phyloP scores from a whole-genome alignment of 2,113 vertebrate genomes.

The Stictonetta naevosa region DNA sequence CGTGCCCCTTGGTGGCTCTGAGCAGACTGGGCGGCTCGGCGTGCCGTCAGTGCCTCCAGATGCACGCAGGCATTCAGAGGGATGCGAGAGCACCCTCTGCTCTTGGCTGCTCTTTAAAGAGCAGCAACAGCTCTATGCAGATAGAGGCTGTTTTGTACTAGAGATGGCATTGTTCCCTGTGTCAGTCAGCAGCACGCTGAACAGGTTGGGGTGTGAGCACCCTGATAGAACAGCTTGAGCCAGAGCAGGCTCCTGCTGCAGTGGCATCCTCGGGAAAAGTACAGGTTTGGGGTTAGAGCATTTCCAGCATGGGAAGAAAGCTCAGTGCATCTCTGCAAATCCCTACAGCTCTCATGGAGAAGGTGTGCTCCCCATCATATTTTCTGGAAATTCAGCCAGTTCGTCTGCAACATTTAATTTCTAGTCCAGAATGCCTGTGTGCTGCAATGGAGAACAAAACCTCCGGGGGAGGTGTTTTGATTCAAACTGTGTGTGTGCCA shows the following conservation, averaged over 20 bases:
- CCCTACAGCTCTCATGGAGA: neutral
- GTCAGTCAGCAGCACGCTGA: neutral
- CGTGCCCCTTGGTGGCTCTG: neutral
- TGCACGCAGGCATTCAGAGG: neutral
- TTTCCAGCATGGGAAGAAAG: neutral
- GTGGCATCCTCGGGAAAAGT: neutral
- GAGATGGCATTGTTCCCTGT: neutral
- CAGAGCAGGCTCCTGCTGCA: neutral
- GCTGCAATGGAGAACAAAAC: neutral
- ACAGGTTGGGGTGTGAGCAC: neutral
- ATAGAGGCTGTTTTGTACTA: neutral
- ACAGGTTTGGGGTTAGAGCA: neutral
- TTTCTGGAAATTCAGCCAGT: neutral
- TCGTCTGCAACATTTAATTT: neutral
- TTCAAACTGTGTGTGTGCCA: neutral
- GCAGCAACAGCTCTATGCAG: neutral
- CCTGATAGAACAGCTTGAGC: neutral
- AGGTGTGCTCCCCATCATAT: neutral
- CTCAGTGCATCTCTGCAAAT: neutral
- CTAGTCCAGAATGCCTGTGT: neutral
- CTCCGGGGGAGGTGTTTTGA: neutral
- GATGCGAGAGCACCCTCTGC: neutral
- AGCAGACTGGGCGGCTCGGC: neutral
- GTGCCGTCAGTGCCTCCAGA: rapidly evolving
- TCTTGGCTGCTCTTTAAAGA: conserved; percentile 22